A percentile compares a stretch with the other conserved stretches of the same genome.
phyloP scores from a whole-genome alignment of 1,140 invertebrate species.

The Zaprionus ornatus region DNA sequence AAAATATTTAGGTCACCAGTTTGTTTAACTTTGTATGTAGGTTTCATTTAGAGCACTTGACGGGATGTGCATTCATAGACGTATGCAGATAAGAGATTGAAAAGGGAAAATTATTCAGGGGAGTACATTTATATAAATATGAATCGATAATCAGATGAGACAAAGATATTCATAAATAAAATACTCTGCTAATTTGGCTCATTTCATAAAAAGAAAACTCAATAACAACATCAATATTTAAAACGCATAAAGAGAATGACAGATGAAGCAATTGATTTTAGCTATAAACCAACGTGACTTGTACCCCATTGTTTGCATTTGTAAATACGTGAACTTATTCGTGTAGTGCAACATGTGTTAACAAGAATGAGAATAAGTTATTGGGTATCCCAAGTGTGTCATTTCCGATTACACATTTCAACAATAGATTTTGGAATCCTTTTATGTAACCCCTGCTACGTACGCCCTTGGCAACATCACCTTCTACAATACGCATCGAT shows the following conservation, averaged over 20 bases:
- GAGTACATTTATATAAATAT: background rate
- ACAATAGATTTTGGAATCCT: background rate
- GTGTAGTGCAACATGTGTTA: background rate
- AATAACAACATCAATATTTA: background rate
- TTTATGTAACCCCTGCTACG: background rate
- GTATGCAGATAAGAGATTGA: background rate
- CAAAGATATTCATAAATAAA: too few relatives aligned
- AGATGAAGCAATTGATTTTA: background rate
- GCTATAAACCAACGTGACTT: background rate
- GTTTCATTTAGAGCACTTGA: background rate
- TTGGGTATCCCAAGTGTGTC: background rate
- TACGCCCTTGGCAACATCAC: background rate
- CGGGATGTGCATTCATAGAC: background rate
- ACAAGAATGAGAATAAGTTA: background rate
- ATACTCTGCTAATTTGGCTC: background rate
- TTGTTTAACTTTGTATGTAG: constrained; percentile 10
- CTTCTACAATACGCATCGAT: background rate
- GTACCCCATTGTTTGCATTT: background rate
- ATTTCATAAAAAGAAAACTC: background rate
- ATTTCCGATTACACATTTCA: background rate
- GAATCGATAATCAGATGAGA: background rate
- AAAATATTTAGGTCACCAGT: constrained; percentile 22
- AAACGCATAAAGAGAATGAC: background rate
- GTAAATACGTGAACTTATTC: background rate
- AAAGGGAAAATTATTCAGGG: background rate